These are phyloP conservation scores for Stictonetta naevosa DNA, from an alignment of 2,113 vertebrate genomes.

Conservation along the genomic window DNA sequence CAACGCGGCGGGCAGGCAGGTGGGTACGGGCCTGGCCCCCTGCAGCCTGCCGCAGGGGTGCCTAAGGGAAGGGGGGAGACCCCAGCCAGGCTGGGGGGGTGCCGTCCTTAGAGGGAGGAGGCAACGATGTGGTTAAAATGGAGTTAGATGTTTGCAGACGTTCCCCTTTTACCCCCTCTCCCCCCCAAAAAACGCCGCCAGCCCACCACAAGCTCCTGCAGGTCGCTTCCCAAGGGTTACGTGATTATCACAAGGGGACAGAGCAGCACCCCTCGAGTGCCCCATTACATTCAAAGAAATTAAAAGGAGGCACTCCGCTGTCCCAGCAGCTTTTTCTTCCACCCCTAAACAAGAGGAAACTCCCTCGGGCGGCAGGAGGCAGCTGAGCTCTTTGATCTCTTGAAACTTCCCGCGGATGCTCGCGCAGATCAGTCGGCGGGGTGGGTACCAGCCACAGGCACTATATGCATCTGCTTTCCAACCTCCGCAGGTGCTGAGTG, in stretches of 20 bases:
- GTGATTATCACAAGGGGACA: not conserved
- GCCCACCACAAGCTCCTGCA: not conserved
- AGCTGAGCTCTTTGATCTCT: not conserved
- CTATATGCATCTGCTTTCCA: not conserved
- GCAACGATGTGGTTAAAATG: not conserved
- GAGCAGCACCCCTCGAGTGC: not conserved
- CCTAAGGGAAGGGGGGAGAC: not conserved
- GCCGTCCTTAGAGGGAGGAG: not conserved
- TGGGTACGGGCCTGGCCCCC: not conserved
- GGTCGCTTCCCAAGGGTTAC: not conserved
- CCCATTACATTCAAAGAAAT: not conserved
- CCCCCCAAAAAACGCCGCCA: not conserved
- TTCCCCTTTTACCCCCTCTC: not conserved
- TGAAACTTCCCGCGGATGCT: not conserved
- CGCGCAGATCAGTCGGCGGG: too few species aligned
- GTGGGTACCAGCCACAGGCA: not conserved
- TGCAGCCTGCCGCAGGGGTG: not conserved
- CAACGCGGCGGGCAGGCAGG: constrained; percentile 77
- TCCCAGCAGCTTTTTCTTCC: not conserved
- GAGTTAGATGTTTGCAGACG: not conserved
- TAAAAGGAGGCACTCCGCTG: not conserved
- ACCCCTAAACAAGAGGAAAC: too few species aligned
- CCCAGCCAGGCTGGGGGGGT: not conserved
- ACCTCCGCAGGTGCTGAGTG: constrained; percentile 71
- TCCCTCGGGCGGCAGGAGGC: not conserved